Evolutionary conservation across 2,888 invertebrate species (phyloP), one percentile per base, ranked within the genome.

Genomic region (Buathra laborator): DNA sequence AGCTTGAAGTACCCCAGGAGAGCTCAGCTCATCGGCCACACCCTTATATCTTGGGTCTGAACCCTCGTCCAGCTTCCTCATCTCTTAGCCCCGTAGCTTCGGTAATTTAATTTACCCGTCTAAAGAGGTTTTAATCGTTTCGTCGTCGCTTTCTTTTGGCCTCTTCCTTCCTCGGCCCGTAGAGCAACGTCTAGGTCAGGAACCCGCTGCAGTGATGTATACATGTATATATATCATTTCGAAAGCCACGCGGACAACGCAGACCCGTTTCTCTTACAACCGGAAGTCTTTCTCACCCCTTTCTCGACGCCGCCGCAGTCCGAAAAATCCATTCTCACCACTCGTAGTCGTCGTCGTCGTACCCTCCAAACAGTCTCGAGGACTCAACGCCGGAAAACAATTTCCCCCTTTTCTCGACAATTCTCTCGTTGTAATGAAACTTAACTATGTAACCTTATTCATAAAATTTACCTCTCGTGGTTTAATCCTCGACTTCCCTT

Each of bases 341-440:
- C 43, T 82, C 64, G 44, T 46, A 9, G 62, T 48, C 62, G 56
- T 43, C 62, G 56, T 43, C 56, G n/a, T 48, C 46, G 80, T 66
- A 71, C 70, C 78, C 84, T 78, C 46, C 46, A 75, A 81, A 81
- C 67, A 68, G 81, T 81, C 84, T 84, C 78, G 68, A 84, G 81
- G 70, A 78, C 74, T 78, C 77, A 77, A 78, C 62, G 64, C 77
- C 84, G 74, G 81, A 78, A 81, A 78, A 84, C 78, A 78, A 84
- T 81, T 84, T 80, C 66, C n/a, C 70, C 29, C 51, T 51, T 19
- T 24, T 19, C 32, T 32, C 62, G 14, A 59, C 24, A 70, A 64
- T 71, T 71, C 48, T 71, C 51, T 37, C 70, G 44, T 59, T 19
- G 70, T 44, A 68, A 79, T 62, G 19, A 79, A 64, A 71, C 70